Base-by-base conservation (phyloP, 2,888 invertebrate genomes). In the Apamea crenata region DNA sequence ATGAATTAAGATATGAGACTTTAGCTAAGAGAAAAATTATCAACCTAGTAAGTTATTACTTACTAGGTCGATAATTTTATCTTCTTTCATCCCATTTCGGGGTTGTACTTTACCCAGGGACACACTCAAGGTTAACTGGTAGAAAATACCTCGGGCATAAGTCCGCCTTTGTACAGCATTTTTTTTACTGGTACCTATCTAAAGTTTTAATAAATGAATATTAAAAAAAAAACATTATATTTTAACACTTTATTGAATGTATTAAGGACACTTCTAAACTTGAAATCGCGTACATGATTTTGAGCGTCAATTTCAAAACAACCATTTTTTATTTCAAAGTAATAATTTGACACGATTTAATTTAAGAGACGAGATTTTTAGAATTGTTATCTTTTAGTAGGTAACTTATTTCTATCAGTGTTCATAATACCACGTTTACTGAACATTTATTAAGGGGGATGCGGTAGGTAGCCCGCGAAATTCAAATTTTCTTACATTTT, bases 191-290 rank as follows among this genome's bases (percentile, higher is more conserved):
- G 10, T 56, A 10, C 12, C 25, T 56, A 10, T 25, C 25, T 56
- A 56, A 21, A 21, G 25, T 25, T 56, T 56, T 10, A 56, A 25
- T n/a, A n/a, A 59, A n/a, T 59, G 7, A 61, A 29, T 14, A 12
- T 65, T 12, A 78, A 85, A 87, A 82, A 87, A 83, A 87, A 84
- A 87, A 85, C 85, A 25, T 56, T 78, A 40, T 78, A 90, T 87
- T 90, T 89, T 90, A 91, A 92, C 89, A 93, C 91, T 95, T 94
- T 94, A 95, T 94, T 94, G 91, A 93, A 91, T 92, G 85, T 93
- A 74, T 89, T 95, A 94, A 94, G 94, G 94, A 92, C 96, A 96
- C 95, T 95, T 96, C 95, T 96, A 96, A 92, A 94, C 92, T 94
- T 93, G 91, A 92, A 93, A 93, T 93, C 92, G 92, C 91, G 84